Evolutionary conservation across 2,888 invertebrate genomes (phyloP).

Genomic region (Endomychus coccineus): DNA sequence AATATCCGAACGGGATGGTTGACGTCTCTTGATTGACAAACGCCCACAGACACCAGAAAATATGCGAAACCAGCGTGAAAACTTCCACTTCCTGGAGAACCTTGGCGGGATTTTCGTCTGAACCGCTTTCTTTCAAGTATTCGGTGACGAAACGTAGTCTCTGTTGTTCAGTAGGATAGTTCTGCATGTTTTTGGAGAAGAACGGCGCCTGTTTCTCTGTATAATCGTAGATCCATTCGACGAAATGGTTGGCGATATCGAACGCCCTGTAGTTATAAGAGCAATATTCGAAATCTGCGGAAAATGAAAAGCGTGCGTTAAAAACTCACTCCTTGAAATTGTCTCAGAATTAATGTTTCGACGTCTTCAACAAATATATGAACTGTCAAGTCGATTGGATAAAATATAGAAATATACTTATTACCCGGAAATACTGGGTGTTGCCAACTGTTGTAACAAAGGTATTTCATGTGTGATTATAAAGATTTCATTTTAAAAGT

Average conservation of each 20-base stretch:
- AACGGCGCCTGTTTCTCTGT: conserved; percentile 69
- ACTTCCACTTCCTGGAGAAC: conserved; percentile 63
- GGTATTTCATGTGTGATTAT: no score
- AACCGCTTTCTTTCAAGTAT: conserved; percentile 46
- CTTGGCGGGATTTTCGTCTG: conserved; percentile 34
- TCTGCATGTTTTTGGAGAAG: conserved; percentile 59
- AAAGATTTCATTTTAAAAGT: no score
- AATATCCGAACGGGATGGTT: conserved; percentile 89
- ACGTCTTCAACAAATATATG: no score
- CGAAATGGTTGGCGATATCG: conserved; percentile 91
- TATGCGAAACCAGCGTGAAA: conserved; percentile 81
- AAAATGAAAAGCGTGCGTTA: conserved; percentile 15
- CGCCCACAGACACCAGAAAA: conserved; percentile 93
- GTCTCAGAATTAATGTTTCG: no score
- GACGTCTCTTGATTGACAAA: conserved; percentile 81
- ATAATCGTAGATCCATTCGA: conserved; percentile 89
- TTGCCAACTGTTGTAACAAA: no score
- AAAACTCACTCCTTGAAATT: no score
- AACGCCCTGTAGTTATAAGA: conserved; percentile 91
- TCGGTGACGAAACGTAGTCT: conserved; percentile 54
- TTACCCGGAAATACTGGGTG: no score
- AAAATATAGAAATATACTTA: no score
- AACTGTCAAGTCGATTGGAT: no score
- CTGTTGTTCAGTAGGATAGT: conserved; percentile 71
- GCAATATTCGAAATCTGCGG: conserved; percentile 84